Evolutionary conservation across 2,113 vertebrate species (phyloP).

Genomic region (Microcebus griseorufus): DNA sequence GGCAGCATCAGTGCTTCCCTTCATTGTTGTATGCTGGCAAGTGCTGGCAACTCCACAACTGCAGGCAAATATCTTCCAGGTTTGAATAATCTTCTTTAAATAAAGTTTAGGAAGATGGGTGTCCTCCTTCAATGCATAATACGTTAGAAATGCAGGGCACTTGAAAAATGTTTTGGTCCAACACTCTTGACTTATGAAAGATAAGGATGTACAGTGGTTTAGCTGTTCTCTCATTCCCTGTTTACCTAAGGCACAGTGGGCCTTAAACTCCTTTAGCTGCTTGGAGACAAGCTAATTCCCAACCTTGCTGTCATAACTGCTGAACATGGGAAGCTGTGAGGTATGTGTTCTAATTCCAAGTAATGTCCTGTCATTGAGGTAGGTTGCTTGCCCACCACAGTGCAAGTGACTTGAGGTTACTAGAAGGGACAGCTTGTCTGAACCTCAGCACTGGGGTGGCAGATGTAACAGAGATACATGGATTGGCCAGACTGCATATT

Average conservation of each 20-base stretch:
- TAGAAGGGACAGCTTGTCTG: not conserved
- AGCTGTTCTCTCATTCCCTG: not conserved
- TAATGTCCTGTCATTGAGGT: not conserved
- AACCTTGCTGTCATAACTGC: not conserved
- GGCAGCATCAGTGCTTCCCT: not conserved
- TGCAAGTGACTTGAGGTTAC: not conserved
- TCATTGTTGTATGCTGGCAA: not conserved
- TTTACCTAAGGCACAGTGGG: not conserved
- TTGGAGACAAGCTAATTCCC: not conserved
- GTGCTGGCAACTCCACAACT: not conserved
- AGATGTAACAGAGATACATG: not conserved
- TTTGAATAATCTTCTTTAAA: conserved; percentile 29
- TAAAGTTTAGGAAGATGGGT: not conserved
- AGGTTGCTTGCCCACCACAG: not conserved
- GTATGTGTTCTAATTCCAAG: not conserved
- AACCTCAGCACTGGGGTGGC: not conserved
- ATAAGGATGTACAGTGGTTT: not conserved
- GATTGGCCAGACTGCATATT: not conserved
- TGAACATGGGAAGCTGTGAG: not conserved
- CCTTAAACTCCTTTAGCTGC: not conserved
- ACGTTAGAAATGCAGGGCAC: not conserved
- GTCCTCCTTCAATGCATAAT: not conserved
- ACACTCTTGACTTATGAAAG: not conserved
- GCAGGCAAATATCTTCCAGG: not conserved
- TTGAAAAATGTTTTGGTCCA: not conserved